These are phyloP conservation scores for Schizaphis graminum DNA, from an alignment of 2,888 invertebrate species.

Conservation along the genomic window DNA sequence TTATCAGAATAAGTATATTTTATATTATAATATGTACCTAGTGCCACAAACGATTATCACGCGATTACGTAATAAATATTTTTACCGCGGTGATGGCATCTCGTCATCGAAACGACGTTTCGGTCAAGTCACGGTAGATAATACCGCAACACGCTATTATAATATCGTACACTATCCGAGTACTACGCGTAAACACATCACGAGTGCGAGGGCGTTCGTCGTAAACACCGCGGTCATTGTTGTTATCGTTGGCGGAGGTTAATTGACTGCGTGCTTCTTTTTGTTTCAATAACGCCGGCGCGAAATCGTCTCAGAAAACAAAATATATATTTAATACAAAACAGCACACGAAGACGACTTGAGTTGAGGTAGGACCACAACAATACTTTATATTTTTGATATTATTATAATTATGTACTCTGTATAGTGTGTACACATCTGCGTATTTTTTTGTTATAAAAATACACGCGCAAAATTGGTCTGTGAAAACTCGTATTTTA, in stretches of 20 bases:
- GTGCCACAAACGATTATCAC: neutral
- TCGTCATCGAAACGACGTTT: neutral
- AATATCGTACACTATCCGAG: neutral
- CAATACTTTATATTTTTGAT: too few species aligned
- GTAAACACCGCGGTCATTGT: neutral
- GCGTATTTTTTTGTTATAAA: neutral
- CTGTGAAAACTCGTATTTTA: neutral
- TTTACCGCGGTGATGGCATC: neutral
- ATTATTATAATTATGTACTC: neutral
- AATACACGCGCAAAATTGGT: neutral
- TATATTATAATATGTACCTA: neutral
- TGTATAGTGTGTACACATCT: neutral
- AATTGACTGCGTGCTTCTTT: conserved; percentile 7
- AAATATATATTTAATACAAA: neutral
- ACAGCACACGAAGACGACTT: neutral
- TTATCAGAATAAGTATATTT: neutral
- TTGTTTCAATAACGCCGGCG: neutral
- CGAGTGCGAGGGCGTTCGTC: neutral
- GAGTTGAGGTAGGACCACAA: conserved; percentile 9
- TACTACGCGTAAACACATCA: neutral
- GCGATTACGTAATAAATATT: neutral
- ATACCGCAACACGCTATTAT: neutral
- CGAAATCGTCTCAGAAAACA: conserved; percentile 13
- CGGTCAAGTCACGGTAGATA: conserved; percentile 47
- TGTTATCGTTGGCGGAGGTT: neutral